Base-by-base conservation (phyloP, 2,113 vertebrate species). In the Penelope pileata region DNA sequence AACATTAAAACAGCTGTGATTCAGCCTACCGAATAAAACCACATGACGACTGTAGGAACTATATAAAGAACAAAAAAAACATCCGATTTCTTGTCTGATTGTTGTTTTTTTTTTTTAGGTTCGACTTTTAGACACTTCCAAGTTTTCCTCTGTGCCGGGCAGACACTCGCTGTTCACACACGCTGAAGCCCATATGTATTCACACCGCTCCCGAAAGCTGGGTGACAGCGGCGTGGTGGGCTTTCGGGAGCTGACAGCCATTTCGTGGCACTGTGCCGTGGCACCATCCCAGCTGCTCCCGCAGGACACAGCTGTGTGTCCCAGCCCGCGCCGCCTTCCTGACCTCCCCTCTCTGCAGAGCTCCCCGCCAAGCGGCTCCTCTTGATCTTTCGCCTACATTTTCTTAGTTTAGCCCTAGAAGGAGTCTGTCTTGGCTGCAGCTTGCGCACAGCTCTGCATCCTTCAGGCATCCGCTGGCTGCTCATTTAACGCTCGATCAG, bases 331-430 rank as follows among this genome's bases (percentile, higher is more conserved):
- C 5, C 1, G 0, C 69, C 54, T 47, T 15, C 68, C 77, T 56
- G 30, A 53, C 43, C 21, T 36, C 15, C 36, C 7, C 0, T 0
- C 32, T 10, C 60, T 0, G 51, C 7, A 0, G 18, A 3, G 14
- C 50, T 77, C 32, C 30, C 43, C 47, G 83, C 78, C 53, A 26
- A 83, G 60, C 24, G 29, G 69, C 62, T 27, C 30, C 47, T 63
- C 69, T 53, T 58, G 38, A 48, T 60, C 53, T 47, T 68, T 72
- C 40, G 36, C 66, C 62, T 75, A 75, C 62, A 8, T 84, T 64
- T 74, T 38, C 56, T 81, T 36, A 30, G 42, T 9, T 67, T 63
- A 82, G 67, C 29, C n/a, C 53, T 56, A 13, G 69, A n/a, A 86
- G 77, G 73, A 92, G 7, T 11, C 70, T 92, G 36, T 19, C 54